Base-by-base conservation (phyloP, 2,113 vertebrate genomes). In the Centrocercus urophasianus region DNA sequence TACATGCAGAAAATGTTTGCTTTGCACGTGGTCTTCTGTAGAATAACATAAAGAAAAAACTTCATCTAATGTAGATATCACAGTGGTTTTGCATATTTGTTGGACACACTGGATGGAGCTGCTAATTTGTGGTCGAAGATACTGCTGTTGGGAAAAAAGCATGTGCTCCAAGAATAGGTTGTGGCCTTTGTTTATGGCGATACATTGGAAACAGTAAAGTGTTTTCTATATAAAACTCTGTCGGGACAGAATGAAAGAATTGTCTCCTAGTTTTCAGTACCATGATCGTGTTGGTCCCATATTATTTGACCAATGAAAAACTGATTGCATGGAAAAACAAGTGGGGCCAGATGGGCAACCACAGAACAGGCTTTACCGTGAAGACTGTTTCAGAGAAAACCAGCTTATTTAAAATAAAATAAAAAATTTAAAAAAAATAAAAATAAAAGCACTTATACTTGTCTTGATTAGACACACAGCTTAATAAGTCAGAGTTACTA, bases 1-100 rank as follows among this genome's bases (percentile, higher is more conserved):
- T 91, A 94, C 98, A 98, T 98, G 98, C 98, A 98, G 94, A 96
- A 93, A 86, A 96, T 91, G 84, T 97, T 97, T 94, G 93, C 83
- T 97, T 97, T 96, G 94, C 93, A 95, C 50, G 78, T 89, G 96
- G 89, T 96, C 86, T 91, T 95, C 94, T 95, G 93, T 95, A 96
- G 63, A 79, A 89, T 96, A 93, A 94, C 94, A 95, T 81, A 89
- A 93, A 86, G 75, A 90, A 92, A 96, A 92, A 83, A 28, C 19
- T 66, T 95, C 81, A 84, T 66, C 86, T 96, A 89, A 90, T 96
- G 83, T 97, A 95, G 90, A 91, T 64, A 59, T 86, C 79, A 61
- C 57, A 47, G 38, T 88, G 57, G 5, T 85, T 90, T 94, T 87
- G 42, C 69, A 5, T 90, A 76, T 78, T 92, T 78, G 84, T 96